Conservation (phyloP, 1,140 invertebrate species). For the Dendrolimus kikuchii region DNA sequence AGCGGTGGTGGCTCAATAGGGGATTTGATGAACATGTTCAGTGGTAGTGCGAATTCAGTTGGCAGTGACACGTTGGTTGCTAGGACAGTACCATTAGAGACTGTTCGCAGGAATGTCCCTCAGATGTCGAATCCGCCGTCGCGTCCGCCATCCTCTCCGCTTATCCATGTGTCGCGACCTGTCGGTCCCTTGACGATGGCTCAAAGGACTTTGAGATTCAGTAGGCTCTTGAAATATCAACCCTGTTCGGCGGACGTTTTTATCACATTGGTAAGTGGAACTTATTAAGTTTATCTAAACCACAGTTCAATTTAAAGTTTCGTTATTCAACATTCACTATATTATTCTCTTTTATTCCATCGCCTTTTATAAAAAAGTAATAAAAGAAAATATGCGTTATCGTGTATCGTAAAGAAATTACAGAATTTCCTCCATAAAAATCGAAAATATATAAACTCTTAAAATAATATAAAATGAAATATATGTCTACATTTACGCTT, state of each 20-base stretch:
- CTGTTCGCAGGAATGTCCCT: constrained; percentile 72
- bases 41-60: constrained; percentile 78
- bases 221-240: constrained; percentile 74
- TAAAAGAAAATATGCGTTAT: no score
- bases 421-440: no score
- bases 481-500: no score
- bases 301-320: no score
- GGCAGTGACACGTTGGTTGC: constrained; percentile 78
- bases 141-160: constrained; percentile 53
- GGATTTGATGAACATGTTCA: constrained; percentile 85
- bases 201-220: constrained; percentile 78
- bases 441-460: no score
- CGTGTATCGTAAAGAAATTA: no score
- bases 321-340: no score
- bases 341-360: no score
- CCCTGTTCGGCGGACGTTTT: constrained; percentile 54
- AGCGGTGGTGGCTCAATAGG: constrained; percentile 79
- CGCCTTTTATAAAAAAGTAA: no score
- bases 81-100: constrained; percentile 79
- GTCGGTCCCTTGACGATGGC: constrained; percentile 73
- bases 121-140: constrained; percentile 47
- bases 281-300: not conserved
- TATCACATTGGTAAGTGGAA: constrained; percentile 50
- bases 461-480: no score
- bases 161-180: constrained; percentile 50